Evolutionary conservation across 2,113 vertebrate genomes (phyloP).

Genomic region (Hipposideros armiger): DNA sequence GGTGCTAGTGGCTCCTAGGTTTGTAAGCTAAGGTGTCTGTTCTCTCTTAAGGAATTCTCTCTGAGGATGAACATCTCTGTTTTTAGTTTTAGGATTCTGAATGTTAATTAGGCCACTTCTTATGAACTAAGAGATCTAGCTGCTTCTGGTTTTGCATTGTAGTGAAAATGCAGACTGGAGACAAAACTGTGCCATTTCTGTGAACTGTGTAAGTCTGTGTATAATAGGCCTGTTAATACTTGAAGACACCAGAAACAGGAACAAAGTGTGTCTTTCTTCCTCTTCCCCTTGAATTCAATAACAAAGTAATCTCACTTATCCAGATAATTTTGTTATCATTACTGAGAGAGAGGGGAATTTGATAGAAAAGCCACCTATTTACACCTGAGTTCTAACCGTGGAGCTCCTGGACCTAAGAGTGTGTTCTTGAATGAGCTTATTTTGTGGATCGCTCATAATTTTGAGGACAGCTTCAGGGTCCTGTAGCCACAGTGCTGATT

Average conservation of each 20-base stretch:
- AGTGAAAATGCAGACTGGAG: not conserved
- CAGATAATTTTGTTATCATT: not conserved
- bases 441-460: not conserved
- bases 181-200: not conserved
- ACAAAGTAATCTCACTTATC: not conserved
- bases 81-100: not conserved
- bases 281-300: not conserved
- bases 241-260: not conserved
- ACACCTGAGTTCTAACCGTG: not conserved
- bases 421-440: not conserved
- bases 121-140: not conserved
- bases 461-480: not conserved
- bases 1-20: no score
- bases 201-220: not conserved
- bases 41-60: not conserved
- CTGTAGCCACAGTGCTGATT: not conserved
- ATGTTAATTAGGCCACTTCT: not conserved
- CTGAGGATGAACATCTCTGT: not conserved
- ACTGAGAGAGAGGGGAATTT: not conserved
- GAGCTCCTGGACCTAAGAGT: not conserved
- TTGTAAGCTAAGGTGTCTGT: not conserved
- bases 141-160: not conserved
- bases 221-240: not conserved
- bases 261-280: not conserved
- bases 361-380: not conserved